phyloP scores from a whole-genome alignment of 92 coral and sea anemone species.

The Parazoanthus atlanticus region DNA sequence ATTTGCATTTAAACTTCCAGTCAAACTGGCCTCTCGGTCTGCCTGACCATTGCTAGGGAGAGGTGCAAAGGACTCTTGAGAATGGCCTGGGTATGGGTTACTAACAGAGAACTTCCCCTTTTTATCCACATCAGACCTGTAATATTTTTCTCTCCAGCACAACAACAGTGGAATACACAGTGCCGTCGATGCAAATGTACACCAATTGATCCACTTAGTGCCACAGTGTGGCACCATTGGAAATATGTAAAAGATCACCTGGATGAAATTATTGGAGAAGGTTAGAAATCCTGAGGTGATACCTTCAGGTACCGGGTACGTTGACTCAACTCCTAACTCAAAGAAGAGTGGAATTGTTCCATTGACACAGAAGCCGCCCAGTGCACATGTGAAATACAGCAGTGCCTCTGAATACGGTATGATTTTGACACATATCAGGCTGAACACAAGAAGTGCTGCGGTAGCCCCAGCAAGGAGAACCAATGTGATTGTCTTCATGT shows the following conservation, averaged over 20 bases:
- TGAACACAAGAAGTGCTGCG: conserved; percentile 69
- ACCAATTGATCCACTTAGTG: conserved; percentile 90
- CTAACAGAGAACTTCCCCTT: conserved; percentile 32
- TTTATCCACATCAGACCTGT: conserved; percentile 79
- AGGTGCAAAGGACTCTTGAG: neutral
- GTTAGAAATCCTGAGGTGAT: conserved; percentile 87
- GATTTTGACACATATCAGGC: conserved; percentile 69
- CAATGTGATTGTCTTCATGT: conserved; percentile 83
- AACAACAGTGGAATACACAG: conserved; percentile 68
- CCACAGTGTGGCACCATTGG: conserved; percentile 89
- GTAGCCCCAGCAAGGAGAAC: conserved; percentile 80
- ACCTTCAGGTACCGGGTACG: conserved; percentile 95
- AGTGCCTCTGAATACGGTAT: conserved; percentile 68
- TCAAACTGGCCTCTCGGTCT: neutral
- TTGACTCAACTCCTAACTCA: conserved; percentile 89
- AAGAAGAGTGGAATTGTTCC: conserved; percentile 94
- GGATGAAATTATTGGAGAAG: conserved; percentile 88
- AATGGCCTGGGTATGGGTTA: neutral
- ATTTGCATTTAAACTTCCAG: neutral
- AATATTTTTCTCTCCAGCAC: conserved; percentile 77
- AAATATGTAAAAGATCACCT: conserved; percentile 84
- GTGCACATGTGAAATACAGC: conserved; percentile 74
- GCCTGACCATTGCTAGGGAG: neutral
- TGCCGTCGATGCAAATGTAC: conserved; percentile 66
- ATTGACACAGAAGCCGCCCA: conserved; percentile 88